A percentile compares a stretch with the other conserved stretches of the same genome.
Evolutionary conservation across 2,797 vertebrate genomes (phyloP).

Genomic region (Liparis tanakae): DNA sequence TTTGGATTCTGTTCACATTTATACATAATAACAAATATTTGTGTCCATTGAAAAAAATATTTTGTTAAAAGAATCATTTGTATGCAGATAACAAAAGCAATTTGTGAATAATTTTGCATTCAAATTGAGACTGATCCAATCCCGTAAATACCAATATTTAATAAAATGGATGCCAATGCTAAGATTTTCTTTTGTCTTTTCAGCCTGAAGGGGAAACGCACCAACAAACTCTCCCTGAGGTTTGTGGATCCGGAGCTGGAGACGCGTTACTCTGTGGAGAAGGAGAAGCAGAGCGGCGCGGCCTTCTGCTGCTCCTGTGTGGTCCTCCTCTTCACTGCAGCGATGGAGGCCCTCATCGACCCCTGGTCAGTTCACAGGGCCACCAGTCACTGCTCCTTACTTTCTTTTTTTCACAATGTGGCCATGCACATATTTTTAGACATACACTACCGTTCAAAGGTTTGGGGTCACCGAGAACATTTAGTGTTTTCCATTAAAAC

Average conservation of each 20-base stretch:
- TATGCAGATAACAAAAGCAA: no score
- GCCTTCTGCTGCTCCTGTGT: conserved; percentile 96
- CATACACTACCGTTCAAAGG: no score
- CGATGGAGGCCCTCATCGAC: conserved; percentile 91
- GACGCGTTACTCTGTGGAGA: conserved; percentile 93
- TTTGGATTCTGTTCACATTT: no score
- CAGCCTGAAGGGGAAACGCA: conserved; percentile 93
- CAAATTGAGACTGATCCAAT: background rate
- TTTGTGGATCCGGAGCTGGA: conserved; percentile 94
- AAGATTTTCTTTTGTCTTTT: conserved; percentile 12
- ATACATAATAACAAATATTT: no score
- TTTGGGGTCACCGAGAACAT: no score
- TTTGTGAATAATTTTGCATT: background rate
- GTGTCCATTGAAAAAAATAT: no score
- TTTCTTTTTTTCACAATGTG: background rate
- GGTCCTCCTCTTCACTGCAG: conserved; percentile 89
- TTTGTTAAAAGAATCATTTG: no score
- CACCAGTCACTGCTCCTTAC: background rate
- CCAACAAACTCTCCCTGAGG: conserved; percentile 91
- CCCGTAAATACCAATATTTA: background rate
- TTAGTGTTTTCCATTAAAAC: no score
- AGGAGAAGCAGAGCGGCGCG: conserved; percentile 96
- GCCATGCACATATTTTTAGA: background rate
- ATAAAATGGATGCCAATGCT: background rate
- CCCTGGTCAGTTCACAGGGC: conserved; percentile 82